phyloP scores from a whole-genome alignment of 2,888 invertebrate genomes.

The Napeogenes inachia region DNA sequence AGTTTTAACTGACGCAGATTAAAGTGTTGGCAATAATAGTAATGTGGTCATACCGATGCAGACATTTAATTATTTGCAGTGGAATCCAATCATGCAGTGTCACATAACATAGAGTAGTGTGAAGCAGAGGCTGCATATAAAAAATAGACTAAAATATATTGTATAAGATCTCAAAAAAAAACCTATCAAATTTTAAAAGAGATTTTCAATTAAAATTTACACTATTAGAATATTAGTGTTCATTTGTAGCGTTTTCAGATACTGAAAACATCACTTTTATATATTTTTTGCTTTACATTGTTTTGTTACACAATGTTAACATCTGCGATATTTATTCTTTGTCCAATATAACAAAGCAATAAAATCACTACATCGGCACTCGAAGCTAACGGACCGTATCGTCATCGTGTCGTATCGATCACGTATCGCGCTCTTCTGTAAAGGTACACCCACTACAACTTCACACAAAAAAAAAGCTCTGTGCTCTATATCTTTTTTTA shows the following conservation, averaged over 20 bases:
- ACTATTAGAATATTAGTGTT: too few species aligned
- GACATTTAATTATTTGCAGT: slow-evolving; percentile 8
- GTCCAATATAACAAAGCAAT: slow-evolving; percentile 12
- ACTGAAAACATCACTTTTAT: too few species aligned
- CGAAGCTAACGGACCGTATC: slow-evolving; percentile 10
- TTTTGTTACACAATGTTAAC: neutral
- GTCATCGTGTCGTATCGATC: slow-evolving; percentile 14
- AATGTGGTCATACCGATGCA: slow-evolving; percentile 11
- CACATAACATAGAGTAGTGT: slow-evolving; percentile 1
- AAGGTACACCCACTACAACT: neutral
- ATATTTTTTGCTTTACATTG: too few species aligned
- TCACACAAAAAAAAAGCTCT: neutral
- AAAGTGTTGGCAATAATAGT: slow-evolving; percentile 10
- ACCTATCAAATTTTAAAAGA: too few species aligned
- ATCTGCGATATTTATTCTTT: slow-evolving; percentile 11
- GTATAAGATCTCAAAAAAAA: too few species aligned
- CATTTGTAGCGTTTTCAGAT: too few species aligned
- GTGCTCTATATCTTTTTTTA: too few species aligned
- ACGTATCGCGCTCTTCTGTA: neutral
- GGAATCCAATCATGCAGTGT: slow-evolving; percentile 12
- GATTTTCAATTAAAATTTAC: too few species aligned
- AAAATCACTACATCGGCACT: slow-evolving; percentile 11
- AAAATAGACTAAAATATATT: neutral
- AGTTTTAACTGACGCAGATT: slow-evolving; percentile 1
- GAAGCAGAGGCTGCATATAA: neutral